Percentiles rank a stretch among this genome's conserved stretches.
Evolutionary conservation across 1,140 invertebrate genomes (phyloP).

Genomic region (Zaprionus camerounensis): DNA sequence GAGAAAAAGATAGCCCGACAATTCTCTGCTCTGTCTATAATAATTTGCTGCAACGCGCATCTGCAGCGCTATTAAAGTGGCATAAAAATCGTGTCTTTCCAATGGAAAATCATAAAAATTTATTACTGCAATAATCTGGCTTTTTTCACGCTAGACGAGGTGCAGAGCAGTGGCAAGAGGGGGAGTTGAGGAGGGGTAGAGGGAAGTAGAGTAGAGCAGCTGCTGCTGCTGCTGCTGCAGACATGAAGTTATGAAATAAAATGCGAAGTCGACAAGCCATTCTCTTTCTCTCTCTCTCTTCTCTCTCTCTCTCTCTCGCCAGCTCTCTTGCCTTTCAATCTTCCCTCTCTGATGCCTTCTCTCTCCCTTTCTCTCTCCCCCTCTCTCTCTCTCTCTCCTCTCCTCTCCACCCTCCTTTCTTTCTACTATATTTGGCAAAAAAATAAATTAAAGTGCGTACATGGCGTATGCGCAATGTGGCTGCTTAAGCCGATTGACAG

Average conservation of each 20-base stretch:
- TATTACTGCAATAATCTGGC: conserved; percentile 71
- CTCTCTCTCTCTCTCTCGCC: too few species aligned
- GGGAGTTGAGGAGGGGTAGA: not conserved
- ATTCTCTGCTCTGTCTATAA: conserved; percentile 37
- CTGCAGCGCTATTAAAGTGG: conserved; percentile 77
- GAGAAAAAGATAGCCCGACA: too few species aligned
- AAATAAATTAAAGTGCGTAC: conserved; percentile 10
- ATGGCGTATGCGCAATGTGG: conserved; percentile 21
- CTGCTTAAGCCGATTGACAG: conserved; percentile 42
- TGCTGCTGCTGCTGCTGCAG: not conserved
- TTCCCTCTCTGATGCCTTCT: too few species aligned
- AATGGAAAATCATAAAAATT: conserved; percentile 80
- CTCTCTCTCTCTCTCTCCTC: too few species aligned
- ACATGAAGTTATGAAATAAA: conserved; percentile 42
- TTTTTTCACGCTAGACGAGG: conserved; percentile 10
- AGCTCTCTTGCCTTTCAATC: too few species aligned
- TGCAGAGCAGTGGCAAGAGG: not conserved
- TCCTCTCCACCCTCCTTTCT: too few species aligned
- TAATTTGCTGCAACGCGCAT: conserved; percentile 74
- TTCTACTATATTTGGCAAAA: not conserved
- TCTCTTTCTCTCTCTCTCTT: too few species aligned
- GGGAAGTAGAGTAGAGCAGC: not conserved
- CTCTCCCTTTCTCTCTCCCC: too few species aligned
- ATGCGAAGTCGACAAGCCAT: conserved; percentile 12
- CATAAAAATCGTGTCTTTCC: conserved; percentile 61